Evolutionary conservation across 2,888 invertebrate genomes (phyloP), one percentile per base, ranked within the genome.

Genomic region (Orthosia gothica): DNA sequence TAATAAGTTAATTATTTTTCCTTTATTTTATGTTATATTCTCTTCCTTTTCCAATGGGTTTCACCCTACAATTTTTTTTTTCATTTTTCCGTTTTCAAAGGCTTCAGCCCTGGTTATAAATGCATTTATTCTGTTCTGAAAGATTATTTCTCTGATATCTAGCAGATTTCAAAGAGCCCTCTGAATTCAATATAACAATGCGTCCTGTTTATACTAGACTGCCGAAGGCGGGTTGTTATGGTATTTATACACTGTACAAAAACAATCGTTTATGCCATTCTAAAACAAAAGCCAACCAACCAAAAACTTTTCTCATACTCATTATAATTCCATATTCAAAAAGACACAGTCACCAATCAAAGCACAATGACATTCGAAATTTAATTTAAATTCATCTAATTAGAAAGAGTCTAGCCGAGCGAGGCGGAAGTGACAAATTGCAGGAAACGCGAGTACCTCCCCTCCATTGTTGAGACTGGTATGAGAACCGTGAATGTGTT

Each of bases 371-470:
- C 76, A 77, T 88, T 87, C 74, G 74, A 82, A 88, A 91, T 88
- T 89, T 85, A 90, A 89, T 89, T 90, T 86, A 85, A 91, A 86
- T 87, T 83, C 83, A 80, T 84, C 87, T 90, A 90, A 90, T 91
- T 91, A 88, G 62, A 87, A 85, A 87, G 83, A 84, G 86, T 78
- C 73, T 73, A 57, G 80, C 74, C 62, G 75, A 76, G 67, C 76
- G 84, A 83, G 75, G 68, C 82, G 88, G 86, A 88, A 82, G 88
- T 91, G 88, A 90, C 89, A 90, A 89, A 91, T 89, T 91, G 90
- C 88, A 84, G 87, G 86, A 87, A 86, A 78, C 84, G 88, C 87
- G 84, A 86, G 85, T 81, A 80, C 67, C 68, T 75, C 66, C 40
- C 77, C 80, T 61, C 74, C 85, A 84, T 82, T 83, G 72, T 84